phyloP scores from a whole-genome alignment of 1,140 invertebrate genomes.

The Papilio polyxenes region DNA sequence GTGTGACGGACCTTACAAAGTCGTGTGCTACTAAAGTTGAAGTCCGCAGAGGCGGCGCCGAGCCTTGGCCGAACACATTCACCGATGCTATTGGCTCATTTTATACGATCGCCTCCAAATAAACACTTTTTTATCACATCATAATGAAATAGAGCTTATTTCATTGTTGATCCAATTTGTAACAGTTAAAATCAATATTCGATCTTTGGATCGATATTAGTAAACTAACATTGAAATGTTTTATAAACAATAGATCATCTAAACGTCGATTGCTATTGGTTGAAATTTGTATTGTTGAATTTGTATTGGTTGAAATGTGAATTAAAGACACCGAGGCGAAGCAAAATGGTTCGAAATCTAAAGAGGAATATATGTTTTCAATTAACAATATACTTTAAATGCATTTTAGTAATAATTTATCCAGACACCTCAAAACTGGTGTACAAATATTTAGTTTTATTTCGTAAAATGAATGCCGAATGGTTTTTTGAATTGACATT shows the following conservation, averaged over 20 bases:
- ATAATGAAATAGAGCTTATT: slow-evolving; percentile 50
- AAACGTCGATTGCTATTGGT: too few species aligned
- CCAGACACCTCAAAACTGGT: background rate
- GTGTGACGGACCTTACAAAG: slow-evolving; percentile 41
- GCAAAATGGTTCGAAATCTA: background rate
- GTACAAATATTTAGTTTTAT: background rate
- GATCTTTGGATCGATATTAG: background rate
- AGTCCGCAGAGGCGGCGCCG: slow-evolving; percentile 45
- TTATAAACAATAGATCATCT: too few species aligned
- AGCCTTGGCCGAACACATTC: slow-evolving; percentile 68
- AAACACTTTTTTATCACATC: slow-evolving; percentile 64
- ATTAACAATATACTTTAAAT: background rate
- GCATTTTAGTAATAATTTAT: background rate
- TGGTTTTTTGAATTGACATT: slow-evolving; percentile 9
- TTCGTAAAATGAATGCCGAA: background rate
- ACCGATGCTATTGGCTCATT: slow-evolving; percentile 68
- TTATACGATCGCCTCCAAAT: slow-evolving; percentile 65
- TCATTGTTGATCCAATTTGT: background rate
- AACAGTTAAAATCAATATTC: background rate
- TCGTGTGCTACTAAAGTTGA: slow-evolving; percentile 52
- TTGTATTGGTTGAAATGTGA: too few species aligned
- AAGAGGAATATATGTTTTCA: background rate
- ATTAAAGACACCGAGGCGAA: background rate
- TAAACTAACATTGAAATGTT: too few species aligned
- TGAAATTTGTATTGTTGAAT: too few species aligned